Percentiles rank a stretch among this genome's conserved stretches.
Evolutionary conservation across 2,797 vertebrate genomes (phyloP).

Genomic region (Typhlichthys subterraneus): DNA sequence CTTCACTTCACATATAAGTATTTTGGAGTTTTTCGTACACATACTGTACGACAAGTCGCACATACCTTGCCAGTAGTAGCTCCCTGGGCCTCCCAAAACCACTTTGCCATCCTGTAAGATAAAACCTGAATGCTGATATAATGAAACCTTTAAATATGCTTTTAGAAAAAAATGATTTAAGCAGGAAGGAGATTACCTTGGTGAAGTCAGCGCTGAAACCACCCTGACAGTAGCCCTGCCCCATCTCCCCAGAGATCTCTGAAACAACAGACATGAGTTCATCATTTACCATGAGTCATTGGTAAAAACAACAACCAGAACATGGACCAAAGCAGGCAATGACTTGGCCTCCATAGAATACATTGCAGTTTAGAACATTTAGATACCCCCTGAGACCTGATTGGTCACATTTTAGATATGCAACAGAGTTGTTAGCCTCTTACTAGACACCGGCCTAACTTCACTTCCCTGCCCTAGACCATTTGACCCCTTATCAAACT

Average conservation of each 20-base stretch:
- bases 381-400: too few relatives aligned
- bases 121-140: constrained; percentile 25
- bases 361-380: constrained; percentile 1
- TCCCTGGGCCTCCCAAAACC: constrained; percentile 90
- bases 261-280: constrained; percentile 17
- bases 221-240: constrained; percentile 93
- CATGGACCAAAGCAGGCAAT: background rate
- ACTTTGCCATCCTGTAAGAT: constrained; percentile 85
- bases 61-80: constrained; percentile 93
- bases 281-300: too few relatives aligned
- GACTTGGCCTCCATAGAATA: background rate
- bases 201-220: constrained; percentile 95
- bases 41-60: background rate
- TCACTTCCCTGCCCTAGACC: constrained; percentile 1
- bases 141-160: constrained; percentile 6
- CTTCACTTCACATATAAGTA: too few relatives aligned
- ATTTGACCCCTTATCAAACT: constrained; percentile 15
- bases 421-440: background rate
- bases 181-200: constrained; percentile 70
- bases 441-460: constrained; percentile 16
- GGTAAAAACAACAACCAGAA: too few relatives aligned
- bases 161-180: background rate
- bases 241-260: constrained; percentile 74
- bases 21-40: too few relatives aligned
- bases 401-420: too few relatives aligned